Percentiles rank a stretch among this genome's conserved stretches.
phyloP scores from a whole-genome alignment of 1,140 invertebrate species.

The Babylonia areolata region DNA sequence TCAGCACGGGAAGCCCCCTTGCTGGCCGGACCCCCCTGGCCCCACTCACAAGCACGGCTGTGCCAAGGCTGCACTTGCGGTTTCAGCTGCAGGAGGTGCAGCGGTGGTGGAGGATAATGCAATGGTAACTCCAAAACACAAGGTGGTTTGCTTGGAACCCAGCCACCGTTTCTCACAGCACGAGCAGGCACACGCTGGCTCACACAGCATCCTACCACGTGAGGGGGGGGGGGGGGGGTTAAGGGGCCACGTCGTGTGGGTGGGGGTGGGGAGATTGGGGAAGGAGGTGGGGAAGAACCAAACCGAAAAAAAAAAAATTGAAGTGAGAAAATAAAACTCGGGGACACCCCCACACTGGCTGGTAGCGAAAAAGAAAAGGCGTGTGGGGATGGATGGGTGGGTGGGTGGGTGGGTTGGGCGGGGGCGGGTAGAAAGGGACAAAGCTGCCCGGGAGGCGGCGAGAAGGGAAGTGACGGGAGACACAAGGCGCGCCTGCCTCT shows the following conservation, averaged over 20 bases:
- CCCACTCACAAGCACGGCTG: slow-evolving; percentile 7
- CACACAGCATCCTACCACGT: neutral
- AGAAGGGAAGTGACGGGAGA: neutral
- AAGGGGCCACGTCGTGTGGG: too few species aligned
- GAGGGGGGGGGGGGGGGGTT: too few species aligned
- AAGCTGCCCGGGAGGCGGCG: too few species aligned
- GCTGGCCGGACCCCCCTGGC: neutral
- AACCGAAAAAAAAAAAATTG: neutral
- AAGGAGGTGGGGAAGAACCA: neutral
- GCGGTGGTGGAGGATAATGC: neutral
- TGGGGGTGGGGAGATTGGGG: neutral
- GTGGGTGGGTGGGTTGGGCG: neutral
- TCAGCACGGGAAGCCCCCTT: neutral
- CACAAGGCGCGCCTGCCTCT: neutral
- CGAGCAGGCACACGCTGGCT: neutral
- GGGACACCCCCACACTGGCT: neutral
- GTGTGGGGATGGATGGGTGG: neutral
- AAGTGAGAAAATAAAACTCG: neutral
- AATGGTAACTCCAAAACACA: neutral
- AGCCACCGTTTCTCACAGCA: neutral
- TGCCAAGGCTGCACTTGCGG: neutral
- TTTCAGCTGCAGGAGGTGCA: neutral
- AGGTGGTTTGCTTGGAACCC: neutral
- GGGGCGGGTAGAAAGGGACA: neutral
- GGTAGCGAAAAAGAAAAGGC: neutral